Evolutionary conservation across 1,140 invertebrate genomes (phyloP).

Genomic region (Ceratosolen fusciceps): DNA sequence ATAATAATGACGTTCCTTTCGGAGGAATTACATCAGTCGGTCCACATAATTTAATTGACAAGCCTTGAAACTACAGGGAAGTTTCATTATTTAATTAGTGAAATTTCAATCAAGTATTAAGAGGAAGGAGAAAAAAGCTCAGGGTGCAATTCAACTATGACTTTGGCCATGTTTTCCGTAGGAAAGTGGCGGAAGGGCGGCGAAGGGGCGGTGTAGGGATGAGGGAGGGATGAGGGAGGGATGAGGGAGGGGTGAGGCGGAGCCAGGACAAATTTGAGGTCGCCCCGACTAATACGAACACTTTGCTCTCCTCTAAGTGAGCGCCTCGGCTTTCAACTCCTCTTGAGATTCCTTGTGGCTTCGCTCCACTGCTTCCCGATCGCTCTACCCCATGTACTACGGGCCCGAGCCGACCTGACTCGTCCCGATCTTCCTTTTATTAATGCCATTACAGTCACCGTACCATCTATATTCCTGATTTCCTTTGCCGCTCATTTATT

Average conservation of each 20-base stretch:
- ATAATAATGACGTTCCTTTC: too few species aligned
- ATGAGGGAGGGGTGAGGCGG: neutral
- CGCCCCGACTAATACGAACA: conserved; percentile 64
- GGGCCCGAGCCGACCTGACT: too few species aligned
- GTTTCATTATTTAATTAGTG: too few species aligned
- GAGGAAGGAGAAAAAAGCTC: too few species aligned
- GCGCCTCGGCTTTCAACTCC: conserved; percentile 62
- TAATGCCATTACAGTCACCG: conserved; percentile 64
- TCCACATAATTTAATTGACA: too few species aligned
- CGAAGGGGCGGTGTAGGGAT: too few species aligned
- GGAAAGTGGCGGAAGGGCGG: too few species aligned
- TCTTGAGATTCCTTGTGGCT: conserved; percentile 55
- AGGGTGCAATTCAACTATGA: neutral
- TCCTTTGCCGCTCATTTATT: conserved; percentile 6
- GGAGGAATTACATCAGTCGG: too few species aligned
- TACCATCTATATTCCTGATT: neutral
- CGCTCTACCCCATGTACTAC: too few species aligned
- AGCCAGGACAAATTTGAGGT: conserved; percentile 60
- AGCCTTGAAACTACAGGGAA: too few species aligned
- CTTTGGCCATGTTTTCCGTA: neutral
- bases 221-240: too few species aligned
- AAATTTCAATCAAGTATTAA: too few species aligned
- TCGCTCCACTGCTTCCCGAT: conserved; percentile 55
- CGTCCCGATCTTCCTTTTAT: conserved; percentile 62
- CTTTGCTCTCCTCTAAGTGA: conserved; percentile 51